Base-by-base conservation (phyloP, 2,113 vertebrate species). In the Sturnira hondurensis region DNA sequence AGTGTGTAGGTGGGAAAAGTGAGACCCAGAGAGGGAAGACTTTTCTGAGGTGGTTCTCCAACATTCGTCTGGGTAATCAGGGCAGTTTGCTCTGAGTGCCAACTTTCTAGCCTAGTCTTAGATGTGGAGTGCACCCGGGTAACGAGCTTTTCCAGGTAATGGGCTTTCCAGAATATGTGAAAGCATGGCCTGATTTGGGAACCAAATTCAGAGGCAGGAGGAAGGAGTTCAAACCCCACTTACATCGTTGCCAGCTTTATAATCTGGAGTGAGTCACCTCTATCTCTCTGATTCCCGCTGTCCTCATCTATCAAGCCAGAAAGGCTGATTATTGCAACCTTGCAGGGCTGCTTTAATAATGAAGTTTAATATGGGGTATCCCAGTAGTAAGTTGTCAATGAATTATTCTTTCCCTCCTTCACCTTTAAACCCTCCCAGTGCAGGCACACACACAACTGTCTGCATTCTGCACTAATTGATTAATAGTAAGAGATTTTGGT, bases 71-170 rank as follows among this genome's bases (percentile, higher is more conserved):
- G 52, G 36, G 31, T 73, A 6, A 31, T 28, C 54, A 31, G 56
- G 26, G n/a, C 43, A 9, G 7, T 54, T 4, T 43, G 26, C 28
- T 73, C 4, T 17, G 7, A 73, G 50, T 24, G 16, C 8, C 17
- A 16, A 12, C 73, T 41, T 86, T 16, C 14, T 63, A 2, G 6
- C 17, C 1, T 19, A 10, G 38, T 43, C 31, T 63, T 67, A 33
- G 7, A 3, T 68, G 0, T 28, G 10, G 3, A 22, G 7, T 20
- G 16, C 61, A 45, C 4, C 33, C n/a, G 24, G 10, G 2, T 0
- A 10, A 3, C 24, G 4, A 3, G 2, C 2, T 67, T 11, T 77
- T n/a, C 33, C n/a, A 28, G 10, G 2, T 0, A 10, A 3, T 20
- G 4, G 4, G 2, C 2, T 67, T 11, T 77, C 9, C 17, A 41